phyloP scores from a whole-genome alignment of 2,888 invertebrate genomes.

The Aelia acuminata region DNA sequence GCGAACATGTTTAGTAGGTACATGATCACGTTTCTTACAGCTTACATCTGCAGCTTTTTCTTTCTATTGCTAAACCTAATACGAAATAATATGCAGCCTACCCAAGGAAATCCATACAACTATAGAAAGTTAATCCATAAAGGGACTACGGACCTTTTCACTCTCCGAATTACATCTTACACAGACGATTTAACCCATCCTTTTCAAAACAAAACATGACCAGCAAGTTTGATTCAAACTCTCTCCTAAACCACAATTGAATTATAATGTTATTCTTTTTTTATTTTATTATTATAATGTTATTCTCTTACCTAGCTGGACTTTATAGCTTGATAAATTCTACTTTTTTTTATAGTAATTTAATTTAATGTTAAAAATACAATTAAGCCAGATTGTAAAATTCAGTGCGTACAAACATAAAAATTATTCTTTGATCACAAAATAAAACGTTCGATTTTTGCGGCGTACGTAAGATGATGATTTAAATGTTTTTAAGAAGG shows the following conservation, averaged over 20 bases:
- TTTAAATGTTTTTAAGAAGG: too few species aligned
- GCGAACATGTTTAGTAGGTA: background rate
- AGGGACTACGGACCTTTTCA: background rate
- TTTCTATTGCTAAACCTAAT: background rate
- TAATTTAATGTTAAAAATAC: too few species aligned
- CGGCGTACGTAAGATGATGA: too few species aligned
- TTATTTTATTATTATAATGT: background rate
- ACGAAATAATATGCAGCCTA: background rate
- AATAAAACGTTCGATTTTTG: too few species aligned
- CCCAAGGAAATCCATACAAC: background rate
- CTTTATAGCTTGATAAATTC: too few species aligned
- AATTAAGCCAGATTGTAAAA: too few species aligned
- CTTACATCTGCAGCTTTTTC: background rate
- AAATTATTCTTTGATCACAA: too few species aligned
- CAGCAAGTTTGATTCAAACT: background rate
- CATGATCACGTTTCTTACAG: background rate
- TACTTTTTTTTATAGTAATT: too few species aligned
- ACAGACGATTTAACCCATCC: background rate
- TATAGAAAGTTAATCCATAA: background rate
- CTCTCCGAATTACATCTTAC: background rate
- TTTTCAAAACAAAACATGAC: background rate
- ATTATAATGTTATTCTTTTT: background rate
- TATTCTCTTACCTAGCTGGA: too few species aligned
- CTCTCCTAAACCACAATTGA: background rate
- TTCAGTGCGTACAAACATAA: too few species aligned